A percentile compares a stretch with the other conserved stretches of the same genome.
phyloP scores from a whole-genome alignment of 2,113 vertebrate species.

The Hemiscyllium ocellatum region DNA sequence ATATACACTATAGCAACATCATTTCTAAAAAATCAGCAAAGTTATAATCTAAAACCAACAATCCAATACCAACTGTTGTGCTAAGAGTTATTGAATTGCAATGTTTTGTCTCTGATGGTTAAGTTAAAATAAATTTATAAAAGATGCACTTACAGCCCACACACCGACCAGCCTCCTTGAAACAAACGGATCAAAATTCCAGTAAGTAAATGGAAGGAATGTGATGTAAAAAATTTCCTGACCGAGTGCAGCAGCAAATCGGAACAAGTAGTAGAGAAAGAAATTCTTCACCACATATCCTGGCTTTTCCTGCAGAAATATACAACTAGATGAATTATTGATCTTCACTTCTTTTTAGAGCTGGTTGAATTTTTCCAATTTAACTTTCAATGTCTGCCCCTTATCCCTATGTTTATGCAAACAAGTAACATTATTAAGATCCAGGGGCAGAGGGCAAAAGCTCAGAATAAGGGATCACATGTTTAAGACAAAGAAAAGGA shows the following conservation, averaged over 20 bases:
- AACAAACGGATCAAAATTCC: slow-evolving; percentile 82
- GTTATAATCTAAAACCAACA: background rate
- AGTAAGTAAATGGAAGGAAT: slow-evolving; percentile 79
- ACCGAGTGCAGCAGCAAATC: slow-evolving; percentile 74
- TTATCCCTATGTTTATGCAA: no score
- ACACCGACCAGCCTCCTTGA: slow-evolving; percentile 78
- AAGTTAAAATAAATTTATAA: background rate
- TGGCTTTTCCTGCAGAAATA: slow-evolving; percentile 41
- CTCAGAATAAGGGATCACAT: no score
- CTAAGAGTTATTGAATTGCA: background rate
- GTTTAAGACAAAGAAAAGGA: no score
- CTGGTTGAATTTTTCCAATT: background rate
- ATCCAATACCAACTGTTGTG: background rate
- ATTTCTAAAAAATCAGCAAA: background rate
- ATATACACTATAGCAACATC: background rate
- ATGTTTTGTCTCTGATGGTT: background rate
- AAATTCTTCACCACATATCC: slow-evolving; percentile 78
- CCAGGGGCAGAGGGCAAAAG: no score
- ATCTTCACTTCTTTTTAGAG: slow-evolving; percentile 18
- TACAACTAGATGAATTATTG: background rate
- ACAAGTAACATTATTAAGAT: background rate
- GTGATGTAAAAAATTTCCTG: slow-evolving; percentile 92
- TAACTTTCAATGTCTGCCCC: background rate
- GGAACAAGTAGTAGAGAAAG: slow-evolving; percentile 80
- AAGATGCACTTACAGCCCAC: slow-evolving; percentile 73